Base-by-base conservation (phyloP, 2,888 invertebrate genomes). In the Panorpa germanica region DNA sequence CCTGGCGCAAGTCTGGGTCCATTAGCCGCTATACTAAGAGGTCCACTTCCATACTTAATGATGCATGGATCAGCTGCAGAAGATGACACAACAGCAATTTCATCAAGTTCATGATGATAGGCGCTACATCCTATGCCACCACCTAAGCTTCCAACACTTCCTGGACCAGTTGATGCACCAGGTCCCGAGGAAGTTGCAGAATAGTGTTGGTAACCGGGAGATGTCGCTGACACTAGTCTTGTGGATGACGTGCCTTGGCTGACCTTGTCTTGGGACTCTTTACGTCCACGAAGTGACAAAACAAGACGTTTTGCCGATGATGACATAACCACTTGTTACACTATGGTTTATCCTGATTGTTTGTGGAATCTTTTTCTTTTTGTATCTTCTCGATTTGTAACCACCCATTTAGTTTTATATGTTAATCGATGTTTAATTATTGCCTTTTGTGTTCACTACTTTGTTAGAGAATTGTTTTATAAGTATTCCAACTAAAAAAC, bases 71-170 rank as follows among this genome's bases (percentile, higher is more conserved):
- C 60, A 25, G 61, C 61, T 43, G 60, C 61, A n/a, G n/a, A n/a
- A 37, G 55, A 53, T 28, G 65, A 66, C 38, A 73, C 69, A 40
- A 73, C 63, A 35, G 73, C 68, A 44, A 73, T 71, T 53, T 71
- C 70, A 43, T 70, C 69, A 38, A 70, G 54, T 46, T 70, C 70
- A 55, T 66, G 65, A 35, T 36, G 35, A 29, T 37, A 32, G 25
- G 34, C 21, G 4, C 18, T 32, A 29, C 25, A 28, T 21, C 18
- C 33, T 29, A 23, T 27, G 28, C 26, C 30, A 25, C 28, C 28
- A 14, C 19, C 27, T 14, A 12, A 23, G 25, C 18, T 23, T 15
- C 33, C 30, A 19, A 35, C 25, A 25, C 39, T 38, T 33, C 53
- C 53, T 28, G 50, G 50, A 38, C 52, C 53, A 27, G 39, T 39